Evolutionary conservation across 2,797 vertebrate species (phyloP).

Genomic region (Catharus ustulatus): DNA sequence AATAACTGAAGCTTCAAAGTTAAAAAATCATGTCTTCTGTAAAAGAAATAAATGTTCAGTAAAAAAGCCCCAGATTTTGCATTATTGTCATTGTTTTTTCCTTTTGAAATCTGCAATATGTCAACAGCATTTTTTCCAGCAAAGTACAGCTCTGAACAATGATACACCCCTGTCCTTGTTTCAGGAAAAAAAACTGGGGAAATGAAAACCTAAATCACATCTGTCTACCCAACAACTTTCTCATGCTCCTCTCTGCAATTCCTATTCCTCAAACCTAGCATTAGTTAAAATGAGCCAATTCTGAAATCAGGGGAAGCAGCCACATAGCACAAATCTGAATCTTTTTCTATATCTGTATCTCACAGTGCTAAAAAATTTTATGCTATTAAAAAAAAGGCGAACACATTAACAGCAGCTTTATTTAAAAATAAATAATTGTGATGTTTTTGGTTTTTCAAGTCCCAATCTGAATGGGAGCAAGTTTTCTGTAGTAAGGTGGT

Average conservation of each 20-base stretch:
- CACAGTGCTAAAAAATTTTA: neutral
- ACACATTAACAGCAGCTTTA: neutral
- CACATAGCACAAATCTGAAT: neutral
- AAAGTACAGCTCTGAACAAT: neutral
- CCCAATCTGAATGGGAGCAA: neutral
- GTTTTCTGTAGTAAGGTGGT: conserved; percentile 4
- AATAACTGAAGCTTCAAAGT: neutral
- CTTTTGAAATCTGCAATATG: neutral
- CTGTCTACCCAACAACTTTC: conserved; percentile 30
- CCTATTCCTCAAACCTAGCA: neutral
- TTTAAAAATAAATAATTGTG: neutral
- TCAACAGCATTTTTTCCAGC: neutral
- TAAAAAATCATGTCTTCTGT: neutral
- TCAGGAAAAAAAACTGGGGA: neutral
- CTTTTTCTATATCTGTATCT: neutral
- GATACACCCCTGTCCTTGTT: neutral
- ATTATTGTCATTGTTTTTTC: neutral
- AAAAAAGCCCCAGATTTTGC: neutral
- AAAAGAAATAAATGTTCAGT: neutral
- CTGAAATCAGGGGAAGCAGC: neutral
- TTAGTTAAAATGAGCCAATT: neutral
- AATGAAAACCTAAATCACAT: neutral
- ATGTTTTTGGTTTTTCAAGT: neutral
- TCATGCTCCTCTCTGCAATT: neutral
- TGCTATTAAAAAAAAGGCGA: neutral